Percentiles rank a stretch among this genome's conserved stretches.
phyloP scores from a whole-genome alignment of 1,140 invertebrate genomes.

The Bradynema listronoti region DNA sequence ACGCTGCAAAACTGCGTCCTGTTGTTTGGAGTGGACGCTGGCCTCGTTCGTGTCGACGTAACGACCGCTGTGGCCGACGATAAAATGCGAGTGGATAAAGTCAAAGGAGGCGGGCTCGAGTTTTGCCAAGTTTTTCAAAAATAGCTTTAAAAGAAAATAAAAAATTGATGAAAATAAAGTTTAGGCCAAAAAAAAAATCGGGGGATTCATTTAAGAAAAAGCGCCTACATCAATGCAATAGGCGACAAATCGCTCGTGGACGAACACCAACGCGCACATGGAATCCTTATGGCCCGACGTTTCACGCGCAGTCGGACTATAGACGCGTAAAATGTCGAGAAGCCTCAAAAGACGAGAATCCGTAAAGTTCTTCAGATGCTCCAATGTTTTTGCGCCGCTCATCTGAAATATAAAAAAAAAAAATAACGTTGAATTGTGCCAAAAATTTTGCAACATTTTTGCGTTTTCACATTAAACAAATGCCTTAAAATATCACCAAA shows the following conservation, averaged over 20 bases:
- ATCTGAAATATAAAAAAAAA: constrained; percentile 16
- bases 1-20: constrained; percentile 63
- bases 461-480: too few species aligned
- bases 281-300: constrained; percentile 16
- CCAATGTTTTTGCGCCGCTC: constrained; percentile 5
- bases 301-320: constrained; percentile 26
- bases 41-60: constrained; percentile 32
- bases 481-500: too few species aligned
- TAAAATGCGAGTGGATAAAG: constrained; percentile 46
- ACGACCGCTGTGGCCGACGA: constrained; percentile 44
- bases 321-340: constrained; percentile 34
- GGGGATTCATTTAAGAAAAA: background rate
- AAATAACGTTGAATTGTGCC: background rate
- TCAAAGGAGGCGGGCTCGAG: constrained; percentile 32
- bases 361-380: constrained; percentile 10
- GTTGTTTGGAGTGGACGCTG: constrained; percentile 33
- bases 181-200: background rate
- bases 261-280: constrained; percentile 46
- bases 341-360: constrained; percentile 21
- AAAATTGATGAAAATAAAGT: constrained; percentile 10
- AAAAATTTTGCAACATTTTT: constrained; percentile 1
- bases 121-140: constrained; percentile 35
- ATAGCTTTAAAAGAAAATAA: constrained; percentile 34
- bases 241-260: constrained; percentile 49
- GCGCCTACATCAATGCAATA: constrained; percentile 43